Evolutionary conservation across 2,113 vertebrate species (phyloP).

Genomic region (Phoenicopterus ruber): DNA sequence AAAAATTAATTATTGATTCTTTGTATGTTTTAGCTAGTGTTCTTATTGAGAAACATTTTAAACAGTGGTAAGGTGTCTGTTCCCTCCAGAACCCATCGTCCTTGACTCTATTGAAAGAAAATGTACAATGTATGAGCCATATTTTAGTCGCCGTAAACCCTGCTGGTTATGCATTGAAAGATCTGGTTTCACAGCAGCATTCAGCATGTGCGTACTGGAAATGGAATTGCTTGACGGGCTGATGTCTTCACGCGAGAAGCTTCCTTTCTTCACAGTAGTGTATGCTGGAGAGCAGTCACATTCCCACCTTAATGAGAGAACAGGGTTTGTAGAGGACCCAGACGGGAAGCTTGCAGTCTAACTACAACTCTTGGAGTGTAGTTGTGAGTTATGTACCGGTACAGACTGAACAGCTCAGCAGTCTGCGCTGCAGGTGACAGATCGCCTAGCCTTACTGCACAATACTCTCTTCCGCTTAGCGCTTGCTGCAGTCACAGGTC

Average conservation of each 20-base stretch:
- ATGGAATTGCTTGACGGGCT: background rate
- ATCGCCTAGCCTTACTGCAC: background rate
- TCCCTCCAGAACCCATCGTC: background rate
- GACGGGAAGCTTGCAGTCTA: background rate
- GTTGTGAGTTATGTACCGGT: background rate
- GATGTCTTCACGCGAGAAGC: background rate
- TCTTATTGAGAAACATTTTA: background rate
- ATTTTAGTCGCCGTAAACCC: background rate
- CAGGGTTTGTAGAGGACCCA: background rate
- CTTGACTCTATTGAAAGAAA: background rate
- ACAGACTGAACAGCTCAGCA: background rate
- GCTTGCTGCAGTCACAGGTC: background rate
- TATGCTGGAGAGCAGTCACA: background rate
- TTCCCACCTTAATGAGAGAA: background rate
- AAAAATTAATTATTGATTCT: background rate
- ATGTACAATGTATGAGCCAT: background rate
- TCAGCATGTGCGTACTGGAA: background rate
- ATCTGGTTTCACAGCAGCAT: background rate
- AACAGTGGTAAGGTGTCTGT: background rate
- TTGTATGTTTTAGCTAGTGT: background rate
- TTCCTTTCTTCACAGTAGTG: background rate
- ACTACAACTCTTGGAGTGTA: background rate
- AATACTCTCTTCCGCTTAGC: background rate
- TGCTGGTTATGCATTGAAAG: background rate
- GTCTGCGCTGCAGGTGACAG: background rate